These are phyloP conservation scores for Marcusenius ussheri DNA, from an alignment of 2,113 vertebrate genomes.

Conservation along the genomic window DNA sequence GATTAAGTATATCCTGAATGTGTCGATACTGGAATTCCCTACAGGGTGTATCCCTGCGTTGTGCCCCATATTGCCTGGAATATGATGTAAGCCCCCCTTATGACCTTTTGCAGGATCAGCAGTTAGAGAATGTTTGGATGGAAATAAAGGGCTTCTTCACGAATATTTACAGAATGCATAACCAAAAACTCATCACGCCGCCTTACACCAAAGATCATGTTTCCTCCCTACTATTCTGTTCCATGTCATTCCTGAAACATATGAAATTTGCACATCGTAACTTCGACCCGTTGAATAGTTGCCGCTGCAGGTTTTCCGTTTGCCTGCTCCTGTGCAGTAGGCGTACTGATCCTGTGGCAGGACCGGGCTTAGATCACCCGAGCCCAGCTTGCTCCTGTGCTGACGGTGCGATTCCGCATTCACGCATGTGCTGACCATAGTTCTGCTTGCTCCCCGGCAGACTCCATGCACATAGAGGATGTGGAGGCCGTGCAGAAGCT, in stretches of 20 bases:
- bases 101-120: neutral
- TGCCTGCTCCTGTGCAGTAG: neutral
- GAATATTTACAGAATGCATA: neutral
- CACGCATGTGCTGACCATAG: neutral
- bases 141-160: neutral
- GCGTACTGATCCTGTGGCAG: neutral
- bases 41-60: neutral
- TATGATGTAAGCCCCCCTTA: neutral
- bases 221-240: neutral
- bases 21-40: neutral
- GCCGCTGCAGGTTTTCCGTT: neutral
- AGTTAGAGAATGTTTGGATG: neutral
- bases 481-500: conserved; percentile 97
- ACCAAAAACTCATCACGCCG: neutral
- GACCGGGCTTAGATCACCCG: neutral
- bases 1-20: neutral
- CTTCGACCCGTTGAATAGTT: neutral
- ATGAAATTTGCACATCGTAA: neutral
- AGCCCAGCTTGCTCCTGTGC: neutral
- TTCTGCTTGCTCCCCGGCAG: conserved; percentile 46
- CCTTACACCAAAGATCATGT: neutral
- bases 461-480: conserved; percentile 99
- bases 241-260: neutral
- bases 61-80: neutral
- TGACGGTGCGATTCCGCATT: neutral